Conservation (phyloP, 1,140 invertebrate species). For the Drosophila mayri region DNA sequence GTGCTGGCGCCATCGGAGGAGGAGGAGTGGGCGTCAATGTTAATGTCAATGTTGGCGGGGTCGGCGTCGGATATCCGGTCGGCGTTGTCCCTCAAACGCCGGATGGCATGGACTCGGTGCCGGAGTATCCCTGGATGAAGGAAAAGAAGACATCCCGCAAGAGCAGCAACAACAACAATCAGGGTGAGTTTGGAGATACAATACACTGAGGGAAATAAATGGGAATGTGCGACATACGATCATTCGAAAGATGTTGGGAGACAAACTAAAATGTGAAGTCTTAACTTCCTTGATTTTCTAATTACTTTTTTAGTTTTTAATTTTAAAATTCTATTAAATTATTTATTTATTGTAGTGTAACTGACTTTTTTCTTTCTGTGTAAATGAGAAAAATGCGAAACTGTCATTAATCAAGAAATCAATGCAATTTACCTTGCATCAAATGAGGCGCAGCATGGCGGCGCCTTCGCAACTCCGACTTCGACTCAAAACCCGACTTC, state of each 20-base stretch:
- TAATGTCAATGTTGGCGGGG: conserved; percentile 86
- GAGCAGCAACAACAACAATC: conserved; percentile 91
- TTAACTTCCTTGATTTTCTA: neutral
- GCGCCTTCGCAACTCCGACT: conserved; percentile 50
- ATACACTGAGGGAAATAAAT: conserved; percentile 10
- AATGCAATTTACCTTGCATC: conserved; percentile 71
- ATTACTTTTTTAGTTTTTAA: neutral
- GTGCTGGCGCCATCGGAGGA: conserved; percentile 84
- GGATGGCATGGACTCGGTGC: conserved; percentile 90
- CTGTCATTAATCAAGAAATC: conserved; percentile 82
- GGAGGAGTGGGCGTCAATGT: conserved; percentile 85
- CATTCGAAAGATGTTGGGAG: neutral
- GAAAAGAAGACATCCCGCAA: conserved; percentile 98
- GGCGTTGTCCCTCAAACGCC: conserved; percentile 85
- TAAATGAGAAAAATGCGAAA: conserved; percentile 63
- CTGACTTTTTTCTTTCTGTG: conserved; percentile 7
- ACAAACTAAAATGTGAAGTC: neutral
- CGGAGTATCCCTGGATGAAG: conserved; percentile 98
- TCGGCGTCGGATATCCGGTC: conserved; percentile 80
- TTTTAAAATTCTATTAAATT: no score
- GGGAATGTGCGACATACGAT: neutral
- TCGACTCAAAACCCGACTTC: conserved; percentile 15
- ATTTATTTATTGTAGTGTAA: neutral
- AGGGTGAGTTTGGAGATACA: conserved; percentile 89
- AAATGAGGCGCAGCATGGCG: conserved; percentile 59